phyloP scores from a whole-genome alignment of 2,888 invertebrate species.

The Autographa pulchrina region DNA sequence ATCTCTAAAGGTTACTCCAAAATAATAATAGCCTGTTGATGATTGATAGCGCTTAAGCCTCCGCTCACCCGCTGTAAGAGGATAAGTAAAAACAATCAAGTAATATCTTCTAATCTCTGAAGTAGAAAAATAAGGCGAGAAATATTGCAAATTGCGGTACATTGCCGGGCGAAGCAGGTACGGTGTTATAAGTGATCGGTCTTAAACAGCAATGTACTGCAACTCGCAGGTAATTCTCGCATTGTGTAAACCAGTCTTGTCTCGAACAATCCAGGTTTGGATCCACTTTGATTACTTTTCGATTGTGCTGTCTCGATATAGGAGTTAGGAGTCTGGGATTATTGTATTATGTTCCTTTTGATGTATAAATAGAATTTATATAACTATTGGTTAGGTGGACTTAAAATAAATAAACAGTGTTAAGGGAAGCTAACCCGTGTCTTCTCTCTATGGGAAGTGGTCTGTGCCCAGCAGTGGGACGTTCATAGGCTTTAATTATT shows the following conservation, averaged over 20 bases:
- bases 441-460: no score
- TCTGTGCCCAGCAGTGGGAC: no score
- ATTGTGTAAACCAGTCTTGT: not conserved
- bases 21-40: not conserved
- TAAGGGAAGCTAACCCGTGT: no score
- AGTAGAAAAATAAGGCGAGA: slow-evolving; percentile 14
- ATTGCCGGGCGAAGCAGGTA: no score
- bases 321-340: not conserved
- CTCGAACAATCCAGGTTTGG: not conserved
- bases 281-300: slow-evolving; percentile 32
- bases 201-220: no score
- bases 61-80: not conserved
- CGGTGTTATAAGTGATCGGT: no score
- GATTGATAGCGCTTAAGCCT: not conserved
- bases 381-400: no score
- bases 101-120: slow-evolving; percentile 26
- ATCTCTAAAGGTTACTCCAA: not conserved
- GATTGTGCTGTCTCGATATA: slow-evolving; percentile 12
- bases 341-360: not conserved
- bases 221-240: no score
- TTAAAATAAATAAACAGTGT: no score
- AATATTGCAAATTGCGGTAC: no score
- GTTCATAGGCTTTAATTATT: no score
- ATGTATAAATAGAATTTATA: no score
- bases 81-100: slow-evolving; percentile 24